Evolutionary conservation across 2,888 invertebrate species (phyloP), one percentile per base, ranked within the genome.

Genomic region (Temnothorax rugatulus): DNA sequence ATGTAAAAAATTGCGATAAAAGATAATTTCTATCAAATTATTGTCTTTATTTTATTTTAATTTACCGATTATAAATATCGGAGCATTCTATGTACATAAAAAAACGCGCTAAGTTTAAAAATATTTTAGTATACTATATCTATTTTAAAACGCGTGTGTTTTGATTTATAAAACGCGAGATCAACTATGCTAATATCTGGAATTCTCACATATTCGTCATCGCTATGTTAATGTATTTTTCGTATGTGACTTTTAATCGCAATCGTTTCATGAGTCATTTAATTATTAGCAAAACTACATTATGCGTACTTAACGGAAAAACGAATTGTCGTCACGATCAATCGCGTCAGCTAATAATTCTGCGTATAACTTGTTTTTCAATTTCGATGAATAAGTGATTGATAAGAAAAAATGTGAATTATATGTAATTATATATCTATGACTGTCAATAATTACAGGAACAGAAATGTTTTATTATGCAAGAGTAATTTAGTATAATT

Each of bases 161-260:
- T 68, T 57, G 11, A 68, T 21, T 5, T 66, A 57, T 47, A 59
- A 79, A 79, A 5, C 13, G 8, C 2, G 18, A 38, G 0, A 54
- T 66, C 13, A 18, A 59, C 21, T 5, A n/a, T 54, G n/a, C n/a
- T 54, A 44, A 47, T 50, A 29, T 25, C 13, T 64, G 66, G 4
- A 25, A 41, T 57, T 15, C 8, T 54, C 4, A 1, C 13, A 21
- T 21, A n/a, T 47, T 18, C 34, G 18, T 69, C 57, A 79, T 34
- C 21, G 57, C 5, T 29, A 69, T 68, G 18, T 47, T 68, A 18
- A 79, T 29, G n/a, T 69, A 59, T 47, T 44, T 47, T 41, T 79
- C 25, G 4, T 57, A 59, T 13, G 8, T 59, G 11, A 68, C 0
- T 69, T 13, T 44, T 69, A 21, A 25, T 68, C 8, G 34, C 41